These are phyloP conservation scores for Phymastichus coffea DNA, from an alignment of 1,140 invertebrate species.

Conservation along the genomic window DNA sequence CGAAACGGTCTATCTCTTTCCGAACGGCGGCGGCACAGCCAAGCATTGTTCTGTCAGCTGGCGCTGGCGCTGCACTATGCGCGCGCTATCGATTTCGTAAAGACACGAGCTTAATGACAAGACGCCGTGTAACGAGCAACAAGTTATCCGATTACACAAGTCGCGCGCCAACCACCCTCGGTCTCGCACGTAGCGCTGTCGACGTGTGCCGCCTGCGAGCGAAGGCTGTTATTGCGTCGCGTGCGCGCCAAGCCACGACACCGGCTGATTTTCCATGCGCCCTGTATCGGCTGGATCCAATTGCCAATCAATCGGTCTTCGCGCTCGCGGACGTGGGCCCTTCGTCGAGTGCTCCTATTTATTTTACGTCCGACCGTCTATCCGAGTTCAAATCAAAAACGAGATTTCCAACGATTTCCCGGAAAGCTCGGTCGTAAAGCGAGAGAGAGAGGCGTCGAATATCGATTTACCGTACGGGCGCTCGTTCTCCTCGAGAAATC, in stretches of 20 bases:
- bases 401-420: no score
- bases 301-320: no score
- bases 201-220: constrained; percentile 19
- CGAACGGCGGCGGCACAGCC: neutral
- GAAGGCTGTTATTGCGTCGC: constrained; percentile 13
- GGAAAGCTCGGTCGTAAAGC: no score
- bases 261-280: neutral
- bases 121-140: constrained; percentile 34
- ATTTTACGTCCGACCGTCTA: no score
- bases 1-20: neutral
- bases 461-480: constrained; percentile 8
- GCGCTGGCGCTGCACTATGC: neutral
- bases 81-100: constrained; percentile 34
- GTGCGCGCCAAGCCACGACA: neutral
- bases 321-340: no score
- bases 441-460: neutral
- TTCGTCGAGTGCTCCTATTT: no score
- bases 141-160: constrained; percentile 39
- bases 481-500: constrained; percentile 7
- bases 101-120: constrained; percentile 26
- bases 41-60: constrained; percentile 16
- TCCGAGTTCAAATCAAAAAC: no score
- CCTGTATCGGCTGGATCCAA: no score
- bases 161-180: no score
- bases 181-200: neutral